Base-by-base conservation (phyloP, 64 coral and sea anemone genomes). In the Montipora capricornis region DNA sequence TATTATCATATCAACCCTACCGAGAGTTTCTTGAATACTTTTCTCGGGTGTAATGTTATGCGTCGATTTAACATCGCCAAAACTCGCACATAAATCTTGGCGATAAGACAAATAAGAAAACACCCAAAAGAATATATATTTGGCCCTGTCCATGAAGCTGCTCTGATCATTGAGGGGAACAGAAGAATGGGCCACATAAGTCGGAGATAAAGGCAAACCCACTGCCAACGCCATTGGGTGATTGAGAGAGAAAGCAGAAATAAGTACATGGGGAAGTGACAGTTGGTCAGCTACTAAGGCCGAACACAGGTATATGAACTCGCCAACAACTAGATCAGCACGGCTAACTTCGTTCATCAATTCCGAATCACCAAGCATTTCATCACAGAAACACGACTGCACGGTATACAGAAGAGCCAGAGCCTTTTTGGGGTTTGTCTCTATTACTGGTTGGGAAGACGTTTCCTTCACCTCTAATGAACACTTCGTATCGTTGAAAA, bases 31-130 rank as follows among this genome's bases (percentile, higher is more conserved):
- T 44, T 76, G 51, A 20, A 93, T 83, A 49, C 57, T 89, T 49
- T 89, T 93, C 14, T 83, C 15, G 2, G 90, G 94, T 64, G 47
- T 83, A 29, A 96, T 96, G 53, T 83, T 71, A 61, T 96, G 73
- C 52, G 88, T 92, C 6, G 68, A 6, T 22, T 78, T 92, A 45
- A 96, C 16, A 13, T 92, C 62, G 8, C 64, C 49, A 75, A 75
- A 93, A 44, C 74, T 6, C 5, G 90, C 66, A 46, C 74, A 57
- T 19, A 69, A 44, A 44, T 84, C 20, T 1, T 17, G 37, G 17
- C 50, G 20, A 2, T 67, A n/a, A 9, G 80, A 20, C 10, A 68
- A 13, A 13, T 77, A 6, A 3, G 47, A 1, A 1, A 51, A 73
- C 2, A 84, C 14, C 91, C 78, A 89, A 10, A 7, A 62, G 0